phyloP scores from a whole-genome alignment of 1,140 invertebrate species.

The Bicyclus anynana region DNA sequence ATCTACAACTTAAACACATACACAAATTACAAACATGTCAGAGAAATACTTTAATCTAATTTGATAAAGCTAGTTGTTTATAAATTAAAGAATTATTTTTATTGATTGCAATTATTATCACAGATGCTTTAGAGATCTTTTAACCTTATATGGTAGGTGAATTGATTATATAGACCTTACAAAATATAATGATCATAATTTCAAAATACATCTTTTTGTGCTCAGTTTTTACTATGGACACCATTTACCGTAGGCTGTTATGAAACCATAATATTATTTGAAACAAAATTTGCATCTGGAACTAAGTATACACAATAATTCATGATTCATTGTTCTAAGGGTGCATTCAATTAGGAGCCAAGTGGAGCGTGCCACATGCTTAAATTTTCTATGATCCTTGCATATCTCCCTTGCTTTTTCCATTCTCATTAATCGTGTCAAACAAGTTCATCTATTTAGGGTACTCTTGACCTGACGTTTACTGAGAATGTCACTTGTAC shows the following conservation, averaged over 20 bases:
- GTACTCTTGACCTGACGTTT: too few species aligned
- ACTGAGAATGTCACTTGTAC: too few species aligned
- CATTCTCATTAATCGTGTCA: too few species aligned
- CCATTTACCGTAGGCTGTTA: not conserved
- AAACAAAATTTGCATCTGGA: conserved; percentile 8
- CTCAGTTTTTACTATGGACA: conserved; percentile 19
- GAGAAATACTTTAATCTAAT: conserved; percentile 36
- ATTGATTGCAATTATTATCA: conserved; percentile 73
- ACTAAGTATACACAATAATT: not conserved
- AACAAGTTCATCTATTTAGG: too few species aligned
- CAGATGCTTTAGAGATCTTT: conserved; percentile 75
- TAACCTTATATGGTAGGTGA: conserved; percentile 68
- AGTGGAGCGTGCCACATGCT: too few species aligned
- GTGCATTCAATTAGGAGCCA: not conserved
- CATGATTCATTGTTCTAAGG: not conserved
- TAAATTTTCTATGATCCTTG: too few species aligned
- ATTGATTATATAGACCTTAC: conserved; percentile 46
- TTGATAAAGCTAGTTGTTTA: conserved; percentile 53
- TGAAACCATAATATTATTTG: not conserved
- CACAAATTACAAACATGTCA: conserved; percentile 33
- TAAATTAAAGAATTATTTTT: conserved; percentile 71
- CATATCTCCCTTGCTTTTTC: too few species aligned
- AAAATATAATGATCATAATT: conserved; percentile 32
- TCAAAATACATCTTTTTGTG: conserved; percentile 20
- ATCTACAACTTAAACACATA: conserved; percentile 33